Base-by-base conservation (phyloP, 2,888 invertebrate species). In the Euzophera pinguis region DNA sequence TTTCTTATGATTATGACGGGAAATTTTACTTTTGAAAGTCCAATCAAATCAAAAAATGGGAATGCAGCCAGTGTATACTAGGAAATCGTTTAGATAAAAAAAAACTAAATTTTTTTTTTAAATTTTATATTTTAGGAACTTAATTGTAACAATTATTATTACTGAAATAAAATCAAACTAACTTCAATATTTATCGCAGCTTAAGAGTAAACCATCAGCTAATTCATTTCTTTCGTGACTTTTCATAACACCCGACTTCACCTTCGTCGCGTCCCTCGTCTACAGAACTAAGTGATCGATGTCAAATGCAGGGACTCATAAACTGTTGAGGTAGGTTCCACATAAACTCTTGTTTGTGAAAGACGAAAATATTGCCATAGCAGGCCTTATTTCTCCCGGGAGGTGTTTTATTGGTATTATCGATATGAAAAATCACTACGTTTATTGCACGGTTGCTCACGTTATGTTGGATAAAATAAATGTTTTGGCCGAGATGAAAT, bases 401-500 rank as follows among this genome's bases (percentile, higher is more conserved):
- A 39, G 10, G 39, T 49, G 49, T 52, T 52, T 52, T 52, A 52
- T 52, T 52, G 39, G 27, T 52, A 47, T 45, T 52, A 38, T 52
- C 45, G 52, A 47, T 52, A 52, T 52, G 52, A 52, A 43, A 52
- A 52, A 52, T 52, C 52, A 52, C 50, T 42, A 43, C 45, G 32
- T 8, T 45, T 38, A 45, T 52, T 47, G n/a, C n/a, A n/a, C n/a
- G n/a, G n/a, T n/a, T n/a, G 45, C 22, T 39, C 12, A 8, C 16
- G 38, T 27, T 10, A 22, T 50, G n/a, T 34, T 45, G 39, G 39
- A 0, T 32, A 16, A 39, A 50, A 50, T 29, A 50, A 39, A 50
- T 39, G 39, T 50, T 50, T 50, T 13, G 29, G 2, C 3, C 4
- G n/a, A 16, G 16, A 1, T 16, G 14, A 16, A 39, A 39, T 39